These are phyloP conservation scores for Ichneumoninae sp. DNA, from an alignment of 2,888 invertebrate species.

Conservation along the genomic window DNA sequence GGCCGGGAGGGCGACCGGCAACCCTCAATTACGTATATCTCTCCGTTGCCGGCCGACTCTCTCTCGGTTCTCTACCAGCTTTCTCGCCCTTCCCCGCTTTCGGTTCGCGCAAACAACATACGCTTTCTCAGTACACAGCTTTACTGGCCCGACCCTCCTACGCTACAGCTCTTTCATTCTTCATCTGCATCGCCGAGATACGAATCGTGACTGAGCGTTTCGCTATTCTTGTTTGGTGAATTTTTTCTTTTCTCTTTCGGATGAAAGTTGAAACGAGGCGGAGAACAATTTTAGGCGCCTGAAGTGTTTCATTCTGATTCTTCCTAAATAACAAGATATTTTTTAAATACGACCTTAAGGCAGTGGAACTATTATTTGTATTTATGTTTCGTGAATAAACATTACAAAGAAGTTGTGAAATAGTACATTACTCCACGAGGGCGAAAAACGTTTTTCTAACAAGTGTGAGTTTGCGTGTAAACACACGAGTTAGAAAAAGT, in stretches of 20 bases:
- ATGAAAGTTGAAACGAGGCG: neutral
- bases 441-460: too few species aligned
- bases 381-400: too few species aligned
- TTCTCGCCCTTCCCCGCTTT: slow-evolving; percentile 52
- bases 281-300: neutral
- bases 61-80: slow-evolving; percentile 20
- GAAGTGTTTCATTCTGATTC: neutral
- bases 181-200: slow-evolving; percentile 26
- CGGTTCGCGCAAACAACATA: slow-evolving; percentile 49
- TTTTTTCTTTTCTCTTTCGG: neutral
- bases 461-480: too few species aligned
- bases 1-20: slow-evolving; percentile 74
- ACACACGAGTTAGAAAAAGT: too few species aligned
- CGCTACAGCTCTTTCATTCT: slow-evolving; percentile 20
- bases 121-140: slow-evolving; percentile 35
- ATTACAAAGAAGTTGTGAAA: too few species aligned
- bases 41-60: slow-evolving; percentile 47
- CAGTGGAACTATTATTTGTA: too few species aligned
- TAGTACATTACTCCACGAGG: too few species aligned
- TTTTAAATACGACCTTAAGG: too few species aligned
- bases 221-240: slow-evolving; percentile 12
- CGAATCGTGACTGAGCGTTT: slow-evolving; percentile 21
- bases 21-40: slow-evolving; percentile 78
- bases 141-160: slow-evolving; percentile 6
- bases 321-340: neutral